Evolutionary conservation across 1,140 invertebrate species (phyloP).

Genomic region (Pachyrhynchus sulphureomaculatus): DNA sequence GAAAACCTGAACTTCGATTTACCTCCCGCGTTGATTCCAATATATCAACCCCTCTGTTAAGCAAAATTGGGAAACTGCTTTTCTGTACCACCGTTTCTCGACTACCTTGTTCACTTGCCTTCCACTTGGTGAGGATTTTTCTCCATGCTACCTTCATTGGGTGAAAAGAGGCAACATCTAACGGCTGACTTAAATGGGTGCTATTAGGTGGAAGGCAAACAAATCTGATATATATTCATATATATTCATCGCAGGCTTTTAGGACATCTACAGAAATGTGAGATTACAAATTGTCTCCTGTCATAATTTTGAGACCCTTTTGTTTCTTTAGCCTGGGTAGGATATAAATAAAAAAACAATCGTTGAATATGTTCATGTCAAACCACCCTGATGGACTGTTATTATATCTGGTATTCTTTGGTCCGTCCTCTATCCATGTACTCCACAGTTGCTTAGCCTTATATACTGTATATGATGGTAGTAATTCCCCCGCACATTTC

Average conservation of each 20-base stretch:
- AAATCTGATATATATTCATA: slow-evolving; percentile 47
- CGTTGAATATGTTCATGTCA: slow-evolving; percentile 2
- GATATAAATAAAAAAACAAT: background rate
- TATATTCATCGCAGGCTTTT: slow-evolving; percentile 37
- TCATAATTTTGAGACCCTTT: background rate
- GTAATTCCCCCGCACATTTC: no score
- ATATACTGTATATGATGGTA: no score
- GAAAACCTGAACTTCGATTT: no score
- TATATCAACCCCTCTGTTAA: no score
- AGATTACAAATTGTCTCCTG: slow-evolving; percentile 9
- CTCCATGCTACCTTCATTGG: background rate
- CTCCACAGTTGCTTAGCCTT: slow-evolving; percentile 10
- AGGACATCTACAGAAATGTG: slow-evolving; percentile 11
- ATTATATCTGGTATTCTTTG: background rate
- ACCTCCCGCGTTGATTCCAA: no score
- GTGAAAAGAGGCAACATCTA: background rate
- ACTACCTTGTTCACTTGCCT: background rate
- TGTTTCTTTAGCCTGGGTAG: background rate
- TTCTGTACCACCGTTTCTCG: background rate
- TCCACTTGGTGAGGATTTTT: background rate
- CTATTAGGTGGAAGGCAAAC: slow-evolving; percentile 37
- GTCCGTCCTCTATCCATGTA: slow-evolving; percentile 12
- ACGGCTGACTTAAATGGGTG: background rate
- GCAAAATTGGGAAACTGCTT: background rate
- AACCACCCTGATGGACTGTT: slow-evolving; percentile 1